Percentiles rank a stretch among this genome's conserved stretches.
phyloP scores from a whole-genome alignment of 2,113 vertebrate genomes.

The Oncorhynchus clarkii region DNA sequence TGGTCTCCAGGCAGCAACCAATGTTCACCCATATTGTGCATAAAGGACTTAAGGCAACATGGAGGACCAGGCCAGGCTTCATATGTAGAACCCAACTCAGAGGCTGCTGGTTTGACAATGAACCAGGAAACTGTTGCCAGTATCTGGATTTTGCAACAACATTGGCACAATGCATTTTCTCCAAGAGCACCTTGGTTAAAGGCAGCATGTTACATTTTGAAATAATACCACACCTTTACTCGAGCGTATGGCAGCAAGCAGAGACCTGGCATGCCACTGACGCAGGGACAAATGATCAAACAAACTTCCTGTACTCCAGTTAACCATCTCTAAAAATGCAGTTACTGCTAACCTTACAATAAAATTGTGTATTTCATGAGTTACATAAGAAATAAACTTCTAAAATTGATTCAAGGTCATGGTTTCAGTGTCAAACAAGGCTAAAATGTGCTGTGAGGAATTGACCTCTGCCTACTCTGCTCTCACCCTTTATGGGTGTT shows the following conservation, averaged over 20 bases:
- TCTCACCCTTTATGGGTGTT: neutral
- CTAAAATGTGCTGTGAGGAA: neutral
- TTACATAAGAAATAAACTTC: no score
- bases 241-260: slow-evolving; percentile 31
- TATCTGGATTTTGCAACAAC: slow-evolving; percentile 43
- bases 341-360: neutral
- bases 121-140: slow-evolving; percentile 29
- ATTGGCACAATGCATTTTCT: slow-evolving; percentile 26
- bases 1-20: slow-evolving; percentile 26
- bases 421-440: neutral
- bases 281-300: slow-evolving; percentile 29
- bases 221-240: no score
- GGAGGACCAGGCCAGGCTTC: slow-evolving; percentile 61
- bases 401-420: neutral
- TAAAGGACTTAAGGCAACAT: slow-evolving; percentile 69
- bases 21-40: slow-evolving; percentile 69
- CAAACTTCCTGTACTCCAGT: no score
- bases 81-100: slow-evolving; percentile 27
- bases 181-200: slow-evolving; percentile 65
- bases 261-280: slow-evolving; percentile 33
- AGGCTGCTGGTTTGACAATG: slow-evolving; percentile 47
- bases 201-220: slow-evolving; percentile 62
- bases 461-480: neutral
- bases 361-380: neutral
- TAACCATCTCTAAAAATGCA: neutral